Evolutionary conservation across 2,797 vertebrate species (phyloP), one percentile per base, ranked within the genome.

Genomic region (Karalla daura): DNA sequence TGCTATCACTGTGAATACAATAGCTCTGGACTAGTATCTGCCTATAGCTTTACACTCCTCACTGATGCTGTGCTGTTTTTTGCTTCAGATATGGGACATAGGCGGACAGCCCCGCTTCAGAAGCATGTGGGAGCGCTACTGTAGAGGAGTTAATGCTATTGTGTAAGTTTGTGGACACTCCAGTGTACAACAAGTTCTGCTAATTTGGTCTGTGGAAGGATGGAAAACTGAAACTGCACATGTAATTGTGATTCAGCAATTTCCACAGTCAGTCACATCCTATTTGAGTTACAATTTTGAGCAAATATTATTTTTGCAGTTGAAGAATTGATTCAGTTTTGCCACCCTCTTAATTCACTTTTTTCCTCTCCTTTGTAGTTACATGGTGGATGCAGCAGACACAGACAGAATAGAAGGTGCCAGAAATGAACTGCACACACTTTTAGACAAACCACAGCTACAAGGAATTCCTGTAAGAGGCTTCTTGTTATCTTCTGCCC

Each of bases 81-180:
- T 3, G 2, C 21, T 53, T 25, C 86, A 99, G 98, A 97, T 99
- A 66, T 99, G 98, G 98, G 98, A 99, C 90, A 99, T 99, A 86
- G 98, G 98, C 73, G 98, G 98, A 77, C 98, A 98, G 62, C 97
- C 98, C 17, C 95, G 97, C 68, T 99, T 99, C 94, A 95, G 98
- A 85, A 99, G 97, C 94, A 99, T 99, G 98, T 99, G 98, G 98
- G 98, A 99, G 72, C 95, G 97, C 58, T 99, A 99, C 71, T 99
- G 97, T 88, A 88, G 98, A 91, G 98, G 98, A 65, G 98, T 99
- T 71, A 99, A 99, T 49, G 98, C 97, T 53, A 98, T 99, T 75
- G 98, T 99, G 98, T 99, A 92, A 97, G 97, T 91, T 63, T 56
- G 41, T 53, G 20, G 15, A n/a, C 41, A 8, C 7, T 40, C 1